A percentile compares a stretch with the other conserved stretches of the same genome.
Conservation (phyloP, 2,113 vertebrate genomes). For the Anhinga rufa region DNA sequence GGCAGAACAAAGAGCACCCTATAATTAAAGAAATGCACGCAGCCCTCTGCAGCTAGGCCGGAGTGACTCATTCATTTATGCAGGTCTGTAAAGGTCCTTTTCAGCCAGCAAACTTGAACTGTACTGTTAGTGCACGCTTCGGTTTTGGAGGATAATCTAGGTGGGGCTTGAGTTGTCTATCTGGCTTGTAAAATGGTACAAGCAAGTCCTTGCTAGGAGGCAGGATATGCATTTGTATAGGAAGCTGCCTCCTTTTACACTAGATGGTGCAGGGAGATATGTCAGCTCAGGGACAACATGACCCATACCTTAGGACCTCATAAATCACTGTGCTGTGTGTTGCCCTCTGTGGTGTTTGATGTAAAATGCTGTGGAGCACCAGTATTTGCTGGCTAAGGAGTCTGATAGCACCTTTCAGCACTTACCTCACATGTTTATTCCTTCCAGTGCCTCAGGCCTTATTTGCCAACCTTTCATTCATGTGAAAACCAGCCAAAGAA, state of each 20-base stretch:
- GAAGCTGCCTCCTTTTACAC: not conserved
- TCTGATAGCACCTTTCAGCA: not conserved
- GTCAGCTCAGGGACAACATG: not conserved
- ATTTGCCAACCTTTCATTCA: not conserved
- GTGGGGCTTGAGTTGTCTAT: not conserved
- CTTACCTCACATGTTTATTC: not conserved
- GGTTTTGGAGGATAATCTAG: not conserved
- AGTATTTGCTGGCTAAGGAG: not conserved
- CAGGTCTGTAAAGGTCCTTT: not conserved
- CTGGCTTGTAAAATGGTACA: not conserved
- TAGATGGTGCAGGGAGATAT: not conserved
- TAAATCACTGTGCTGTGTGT: not conserved
- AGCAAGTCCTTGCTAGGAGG: not conserved
- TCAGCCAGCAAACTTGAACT: not conserved
- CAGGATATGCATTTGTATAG: not conserved
- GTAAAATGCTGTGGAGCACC: not conserved
- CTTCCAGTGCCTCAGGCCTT: not conserved
- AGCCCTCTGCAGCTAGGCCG: not conserved
- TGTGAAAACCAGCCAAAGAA: not conserved
- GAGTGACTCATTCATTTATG: not conserved
- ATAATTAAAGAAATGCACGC: not conserved
- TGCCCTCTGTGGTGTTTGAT: not conserved
- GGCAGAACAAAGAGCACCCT: not conserved
- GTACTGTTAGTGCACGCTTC: not conserved
- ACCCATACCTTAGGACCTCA: not conserved